Percentiles rank a stretch among this genome's conserved stretches.
Conservation (phyloP, 2,797 vertebrate species). For the Characodon lateralis region DNA sequence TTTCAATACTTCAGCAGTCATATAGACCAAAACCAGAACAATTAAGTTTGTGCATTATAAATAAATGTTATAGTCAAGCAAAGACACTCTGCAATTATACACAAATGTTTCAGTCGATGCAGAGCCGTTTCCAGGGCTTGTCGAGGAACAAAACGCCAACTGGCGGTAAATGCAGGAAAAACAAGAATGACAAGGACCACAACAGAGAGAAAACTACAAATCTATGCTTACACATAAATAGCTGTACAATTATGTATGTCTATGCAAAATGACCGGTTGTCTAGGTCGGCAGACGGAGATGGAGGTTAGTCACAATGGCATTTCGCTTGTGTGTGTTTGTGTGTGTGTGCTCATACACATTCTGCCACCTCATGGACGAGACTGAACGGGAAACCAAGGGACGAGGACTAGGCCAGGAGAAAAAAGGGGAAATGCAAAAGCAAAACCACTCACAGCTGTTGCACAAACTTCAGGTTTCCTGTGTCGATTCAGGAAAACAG, state of each 20-base stretch:
- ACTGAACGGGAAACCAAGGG: constrained; percentile 52
- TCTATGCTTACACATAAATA: constrained; percentile 67
- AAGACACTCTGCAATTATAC: constrained; percentile 58
- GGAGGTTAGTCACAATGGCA: constrained; percentile 62
- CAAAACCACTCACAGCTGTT: constrained; percentile 79
- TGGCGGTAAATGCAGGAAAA: constrained; percentile 46
- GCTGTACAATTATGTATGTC: constrained; percentile 74
- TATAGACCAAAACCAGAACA: constrained; percentile 33
- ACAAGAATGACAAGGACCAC: constrained; percentile 67
- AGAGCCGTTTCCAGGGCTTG: constrained; percentile 24
- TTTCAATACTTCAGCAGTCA: constrained; percentile 26
- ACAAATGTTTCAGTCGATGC: constrained; percentile 44
- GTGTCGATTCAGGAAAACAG: constrained; percentile 73
- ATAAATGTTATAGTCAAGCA: constrained; percentile 39
- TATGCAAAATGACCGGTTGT: constrained; percentile 74
- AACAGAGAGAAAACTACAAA: constrained; percentile 61
- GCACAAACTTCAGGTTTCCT: constrained; percentile 76
- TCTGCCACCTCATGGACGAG: constrained; percentile 44
- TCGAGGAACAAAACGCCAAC: constrained; percentile 42
- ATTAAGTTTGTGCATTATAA: constrained; percentile 48
- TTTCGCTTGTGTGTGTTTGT: constrained; percentile 28
- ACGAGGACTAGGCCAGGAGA: constrained; percentile 58
- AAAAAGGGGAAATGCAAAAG: constrained; percentile 60
- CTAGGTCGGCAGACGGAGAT: constrained; percentile 72
- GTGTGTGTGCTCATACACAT: not conserved